These are phyloP conservation scores for Hetaerina americana DNA, from an alignment of 1,140 invertebrate genomes.

Conservation along the genomic window DNA sequence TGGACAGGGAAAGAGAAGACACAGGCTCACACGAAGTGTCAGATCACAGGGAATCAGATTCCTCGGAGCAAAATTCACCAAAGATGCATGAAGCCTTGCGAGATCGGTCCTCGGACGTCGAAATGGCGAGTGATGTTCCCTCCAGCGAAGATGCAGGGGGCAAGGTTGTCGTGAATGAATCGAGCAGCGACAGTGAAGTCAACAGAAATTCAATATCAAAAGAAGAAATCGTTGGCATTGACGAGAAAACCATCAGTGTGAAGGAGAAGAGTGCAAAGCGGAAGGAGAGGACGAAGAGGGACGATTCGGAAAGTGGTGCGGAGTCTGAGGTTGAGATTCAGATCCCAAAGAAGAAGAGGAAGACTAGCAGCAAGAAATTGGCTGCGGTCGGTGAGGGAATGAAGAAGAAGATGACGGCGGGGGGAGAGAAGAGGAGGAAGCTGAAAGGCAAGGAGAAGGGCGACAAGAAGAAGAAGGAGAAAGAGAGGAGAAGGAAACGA, in stretches of 20 bases:
- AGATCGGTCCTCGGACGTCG: not conserved
- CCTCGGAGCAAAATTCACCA: not conserved
- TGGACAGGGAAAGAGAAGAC: not conserved
- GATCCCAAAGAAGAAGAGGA: constrained; percentile 8
- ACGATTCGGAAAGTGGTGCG: not conserved
- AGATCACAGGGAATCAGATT: not conserved
- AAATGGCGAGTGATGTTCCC: not conserved
- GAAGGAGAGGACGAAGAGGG: constrained; percentile 1
- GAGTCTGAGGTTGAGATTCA: not conserved
- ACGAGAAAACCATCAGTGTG: not conserved
- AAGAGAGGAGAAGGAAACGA: constrained; percentile 5
- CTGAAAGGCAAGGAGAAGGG: not conserved
- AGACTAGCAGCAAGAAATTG: constrained; percentile 3
- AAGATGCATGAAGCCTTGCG: not conserved
- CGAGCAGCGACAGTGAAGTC: not conserved
- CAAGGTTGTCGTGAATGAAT: not conserved
- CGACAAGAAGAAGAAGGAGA: constrained; percentile 3
- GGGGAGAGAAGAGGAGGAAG: not conserved
- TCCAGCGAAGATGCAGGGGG: not conserved
- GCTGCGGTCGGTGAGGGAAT: constrained; percentile 1
- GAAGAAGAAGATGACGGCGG: not conserved
- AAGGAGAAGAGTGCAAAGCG: constrained; percentile 5
- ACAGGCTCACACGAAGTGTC: not conserved
- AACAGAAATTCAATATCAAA: not conserved
- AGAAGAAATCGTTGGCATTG: no score